Evolutionary conservation across 2,113 vertebrate species (phyloP).

Genomic region (Sorex araneus): DNA sequence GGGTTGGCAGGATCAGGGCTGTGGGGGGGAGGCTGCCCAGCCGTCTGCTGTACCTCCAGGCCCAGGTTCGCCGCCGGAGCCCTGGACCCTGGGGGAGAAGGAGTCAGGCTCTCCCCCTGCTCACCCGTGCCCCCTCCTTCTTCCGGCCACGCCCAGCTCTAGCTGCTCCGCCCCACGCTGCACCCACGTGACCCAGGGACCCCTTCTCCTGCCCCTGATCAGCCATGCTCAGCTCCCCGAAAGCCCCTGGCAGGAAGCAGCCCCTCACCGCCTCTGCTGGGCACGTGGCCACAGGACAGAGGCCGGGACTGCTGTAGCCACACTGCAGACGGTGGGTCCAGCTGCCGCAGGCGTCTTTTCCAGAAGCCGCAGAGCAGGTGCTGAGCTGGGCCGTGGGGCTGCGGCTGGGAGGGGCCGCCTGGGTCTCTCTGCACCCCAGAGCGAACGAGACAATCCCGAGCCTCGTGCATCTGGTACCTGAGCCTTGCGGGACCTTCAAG

Average conservation of each 20-base stretch:
- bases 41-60: no score
- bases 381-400: neutral
- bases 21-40: neutral
- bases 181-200: neutral
- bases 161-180: neutral
- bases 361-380: neutral
- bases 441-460: neutral
- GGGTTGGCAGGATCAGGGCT: neutral
- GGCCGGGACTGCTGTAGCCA: neutral
- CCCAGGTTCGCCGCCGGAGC: no score
- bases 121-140: neutral
- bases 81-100: no score
- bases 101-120: no score
- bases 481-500: neutral
- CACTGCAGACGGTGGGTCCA: neutral
- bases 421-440: neutral
- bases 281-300: neutral
- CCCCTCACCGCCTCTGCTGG: neutral
- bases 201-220: rapidly evolving
- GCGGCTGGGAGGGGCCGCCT: no score
- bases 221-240: neutral
- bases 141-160: rapidly evolving
- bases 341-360: no score
- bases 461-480: rapidly evolving
- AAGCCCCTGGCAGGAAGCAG: neutral